Conservation (phyloP, 2,797 vertebrate species). For the Zenarchopterus dispar region DNA sequence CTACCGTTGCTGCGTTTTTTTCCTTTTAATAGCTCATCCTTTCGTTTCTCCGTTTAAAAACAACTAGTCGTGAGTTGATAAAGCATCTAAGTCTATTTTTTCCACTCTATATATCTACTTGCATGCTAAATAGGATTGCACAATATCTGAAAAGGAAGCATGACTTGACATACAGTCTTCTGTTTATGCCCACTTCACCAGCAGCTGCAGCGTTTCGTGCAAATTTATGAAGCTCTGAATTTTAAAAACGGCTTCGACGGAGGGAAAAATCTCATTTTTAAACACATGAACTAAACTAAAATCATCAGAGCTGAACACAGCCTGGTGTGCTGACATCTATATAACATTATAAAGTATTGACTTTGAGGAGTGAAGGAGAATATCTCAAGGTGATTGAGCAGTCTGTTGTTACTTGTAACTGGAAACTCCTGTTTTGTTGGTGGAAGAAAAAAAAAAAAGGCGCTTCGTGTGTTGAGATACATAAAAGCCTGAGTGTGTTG, state of each 20-base stretch:
- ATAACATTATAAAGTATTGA: background rate
- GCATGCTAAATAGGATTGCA: constrained; percentile 28
- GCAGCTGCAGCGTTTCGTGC: constrained; percentile 6
- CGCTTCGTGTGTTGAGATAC: constrained; percentile 24
- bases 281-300: too few species aligned
- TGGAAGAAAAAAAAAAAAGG: constrained; percentile 36
- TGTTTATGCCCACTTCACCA: constrained; percentile 19
- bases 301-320: too few species aligned
- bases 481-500: constrained; percentile 8
- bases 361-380: background rate
- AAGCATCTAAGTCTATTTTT: background rate
- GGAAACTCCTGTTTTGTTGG: constrained; percentile 59
- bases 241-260: background rate
- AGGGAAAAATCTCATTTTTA: too few species aligned
- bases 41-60: background rate
- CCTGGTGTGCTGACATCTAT: too few species aligned
- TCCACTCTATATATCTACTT: background rate
- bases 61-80: constrained; percentile 3
- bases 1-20: background rate
- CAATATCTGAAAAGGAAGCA: constrained; percentile 45
- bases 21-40: too few species aligned
- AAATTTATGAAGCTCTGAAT: background rate
- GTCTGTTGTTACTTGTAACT: constrained; percentile 18
- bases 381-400: background rate
- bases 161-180: constrained; percentile 35